Evolutionary conservation across 2,888 invertebrate genomes (phyloP).

Genomic region (Scrobipalpa atriplicella): DNA sequence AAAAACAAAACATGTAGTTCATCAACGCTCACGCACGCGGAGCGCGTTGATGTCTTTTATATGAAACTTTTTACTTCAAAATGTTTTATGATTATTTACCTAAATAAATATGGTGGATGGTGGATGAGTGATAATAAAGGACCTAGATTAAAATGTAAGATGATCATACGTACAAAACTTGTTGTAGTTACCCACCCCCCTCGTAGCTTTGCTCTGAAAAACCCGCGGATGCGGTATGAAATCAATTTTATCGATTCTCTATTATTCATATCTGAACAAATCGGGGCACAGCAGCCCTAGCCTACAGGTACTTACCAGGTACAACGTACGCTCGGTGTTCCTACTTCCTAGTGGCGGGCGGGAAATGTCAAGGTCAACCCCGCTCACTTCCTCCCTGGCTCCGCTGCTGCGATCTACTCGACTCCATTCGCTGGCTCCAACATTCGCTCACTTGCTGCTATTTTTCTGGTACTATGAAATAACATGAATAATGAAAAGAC

Average conservation of each 20-base stretch:
- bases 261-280: background rate
- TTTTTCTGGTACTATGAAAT: background rate
- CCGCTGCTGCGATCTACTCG: constrained; percentile 41
- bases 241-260: background rate
- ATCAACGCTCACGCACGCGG: background rate
- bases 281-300: background rate
- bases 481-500: too few relatives aligned
- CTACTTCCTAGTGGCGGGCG: constrained; percentile 67
- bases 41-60: background rate
- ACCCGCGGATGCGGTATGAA: background rate
- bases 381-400: constrained; percentile 71
- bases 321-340: constrained; percentile 40
- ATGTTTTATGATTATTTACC: too few relatives aligned
- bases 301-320: constrained; percentile 3
- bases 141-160: too few relatives aligned
- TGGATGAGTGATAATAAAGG: too few relatives aligned
- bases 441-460: background rate
- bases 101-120: too few relatives aligned
- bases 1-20: background rate
- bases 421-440: constrained; percentile 1
- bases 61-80: background rate
- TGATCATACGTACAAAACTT: too few relatives aligned
- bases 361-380: constrained; percentile 77
- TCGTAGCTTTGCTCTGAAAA: background rate
- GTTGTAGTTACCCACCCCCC: too few relatives aligned